phyloP scores from a whole-genome alignment of 2,797 vertebrate genomes.

The Paedocypris micromegethes region DNA sequence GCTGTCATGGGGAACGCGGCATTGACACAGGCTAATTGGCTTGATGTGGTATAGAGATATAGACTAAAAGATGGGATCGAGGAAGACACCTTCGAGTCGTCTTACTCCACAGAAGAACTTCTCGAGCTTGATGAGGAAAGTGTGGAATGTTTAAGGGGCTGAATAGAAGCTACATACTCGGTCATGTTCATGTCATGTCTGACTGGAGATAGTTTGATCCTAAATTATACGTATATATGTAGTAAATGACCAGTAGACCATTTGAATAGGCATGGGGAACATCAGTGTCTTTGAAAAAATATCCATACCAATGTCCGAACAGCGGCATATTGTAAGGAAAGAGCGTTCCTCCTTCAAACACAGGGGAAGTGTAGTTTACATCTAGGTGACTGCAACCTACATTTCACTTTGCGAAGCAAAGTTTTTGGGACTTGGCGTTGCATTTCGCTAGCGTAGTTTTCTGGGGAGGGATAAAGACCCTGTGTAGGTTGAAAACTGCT shows the following conservation, averaged over 20 bases:
- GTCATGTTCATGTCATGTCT: constrained; percentile 8
- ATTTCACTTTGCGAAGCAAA: constrained; percentile 32
- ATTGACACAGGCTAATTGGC: constrained; percentile 43
- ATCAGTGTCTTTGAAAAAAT: constrained; percentile 23
- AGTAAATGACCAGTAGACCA: constrained; percentile 23
- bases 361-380: constrained; percentile 40
- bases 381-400: constrained; percentile 36
- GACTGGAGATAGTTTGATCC: constrained; percentile 24
- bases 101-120: constrained; percentile 11
- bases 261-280: constrained; percentile 41
- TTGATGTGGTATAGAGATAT: constrained; percentile 6
- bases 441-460: constrained; percentile 19
- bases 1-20: constrained; percentile 60
- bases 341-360: constrained; percentile 28
- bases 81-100: constrained; percentile 13
- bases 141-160: constrained; percentile 29
- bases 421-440: constrained; percentile 26
- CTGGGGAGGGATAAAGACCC: not conserved
- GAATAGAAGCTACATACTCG: constrained; percentile 19
- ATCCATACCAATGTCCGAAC: constrained; percentile 37
- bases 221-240: constrained; percentile 11
- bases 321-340: constrained; percentile 30
- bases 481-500: constrained; percentile 2
- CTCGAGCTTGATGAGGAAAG: constrained; percentile 22
- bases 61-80: constrained; percentile 19